Conservation (phyloP, 2,888 invertebrate genomes). For the Parapristionchus giblindavisi region DNA sequence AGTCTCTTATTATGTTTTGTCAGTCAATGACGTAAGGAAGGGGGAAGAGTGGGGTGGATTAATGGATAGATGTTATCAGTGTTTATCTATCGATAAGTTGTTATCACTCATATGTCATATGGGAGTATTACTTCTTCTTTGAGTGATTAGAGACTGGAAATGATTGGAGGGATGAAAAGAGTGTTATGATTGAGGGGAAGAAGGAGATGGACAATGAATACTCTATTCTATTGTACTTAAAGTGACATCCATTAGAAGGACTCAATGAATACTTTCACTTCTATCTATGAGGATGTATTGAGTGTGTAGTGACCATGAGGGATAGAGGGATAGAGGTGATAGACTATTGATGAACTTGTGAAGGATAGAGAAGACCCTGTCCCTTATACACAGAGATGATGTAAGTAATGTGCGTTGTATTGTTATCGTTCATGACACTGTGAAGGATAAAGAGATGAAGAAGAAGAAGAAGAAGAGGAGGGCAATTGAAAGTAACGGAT, state of each 20-base stretch:
- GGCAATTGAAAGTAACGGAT: slow-evolving; percentile 15
- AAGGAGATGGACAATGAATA: neutral
- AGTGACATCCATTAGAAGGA: neutral
- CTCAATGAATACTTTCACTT: neutral
- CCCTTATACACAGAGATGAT: too few species aligned
- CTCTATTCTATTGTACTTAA: too few species aligned
- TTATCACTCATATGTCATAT: too few species aligned
- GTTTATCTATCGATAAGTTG: too few species aligned
- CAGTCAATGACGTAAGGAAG: neutral
- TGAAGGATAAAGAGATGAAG: slow-evolving; percentile 2
- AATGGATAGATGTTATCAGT: slow-evolving; percentile 16
- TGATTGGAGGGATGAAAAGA: slow-evolving; percentile 17
- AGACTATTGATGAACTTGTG: slow-evolving; percentile 15
- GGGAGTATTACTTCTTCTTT: too few species aligned
- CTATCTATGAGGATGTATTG: neutral
- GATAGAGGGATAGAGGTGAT: slow-evolving; percentile 8
- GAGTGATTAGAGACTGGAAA: too few species aligned
- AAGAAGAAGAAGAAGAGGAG: neutral
- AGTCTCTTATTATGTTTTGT: neutral
- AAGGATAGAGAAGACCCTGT: neutral
- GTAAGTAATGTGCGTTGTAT: slow-evolving; percentile 22
- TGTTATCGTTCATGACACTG: slow-evolving; percentile 9
- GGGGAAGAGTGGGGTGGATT: slow-evolving; percentile 10
- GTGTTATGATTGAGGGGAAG: neutral
- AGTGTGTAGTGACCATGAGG: neutral